Percentiles rank a stretch among this genome's conserved stretches.
Evolutionary conservation across 2,797 vertebrate species (phyloP).

Genomic region (Macropodus opercularis): DNA sequence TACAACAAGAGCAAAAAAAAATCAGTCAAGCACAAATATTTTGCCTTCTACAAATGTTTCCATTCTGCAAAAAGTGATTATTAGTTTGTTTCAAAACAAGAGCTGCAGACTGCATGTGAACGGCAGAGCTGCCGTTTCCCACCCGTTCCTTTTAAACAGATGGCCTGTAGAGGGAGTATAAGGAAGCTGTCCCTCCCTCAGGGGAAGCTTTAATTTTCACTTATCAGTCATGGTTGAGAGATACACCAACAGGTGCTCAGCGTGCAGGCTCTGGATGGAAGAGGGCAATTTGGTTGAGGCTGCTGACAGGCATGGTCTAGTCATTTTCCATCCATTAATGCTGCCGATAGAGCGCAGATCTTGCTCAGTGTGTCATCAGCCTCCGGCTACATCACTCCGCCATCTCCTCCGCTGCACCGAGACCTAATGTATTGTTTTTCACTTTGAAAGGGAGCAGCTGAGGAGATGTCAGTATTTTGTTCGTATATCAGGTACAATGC

Average conservation of each 20-base stretch:
- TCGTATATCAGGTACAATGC: background rate
- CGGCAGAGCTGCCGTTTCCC: constrained; percentile 5
- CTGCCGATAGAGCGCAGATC: constrained; percentile 13
- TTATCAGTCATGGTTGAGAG: constrained; percentile 30
- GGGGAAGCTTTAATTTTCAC: constrained; percentile 43
- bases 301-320: constrained; percentile 5
- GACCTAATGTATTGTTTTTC: constrained; percentile 31
- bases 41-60: background rate
- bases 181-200: constrained; percentile 25
- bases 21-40: constrained; percentile 1
- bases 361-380: constrained; percentile 47
- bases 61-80: background rate
- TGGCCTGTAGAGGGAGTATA: constrained; percentile 22
- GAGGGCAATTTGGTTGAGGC: constrained; percentile 4
- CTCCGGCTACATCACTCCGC: constrained; percentile 5
- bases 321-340: constrained; percentile 24
- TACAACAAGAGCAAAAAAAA: constrained; percentile 9
- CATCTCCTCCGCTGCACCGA: constrained; percentile 17
- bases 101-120: background rate
- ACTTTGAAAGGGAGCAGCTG: constrained; percentile 12
- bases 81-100: background rate
- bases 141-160: constrained; percentile 35
- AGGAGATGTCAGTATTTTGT: constrained; percentile 5
- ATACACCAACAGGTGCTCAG: constrained; percentile 23
- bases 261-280: constrained; percentile 13